Evolutionary conservation across 2,797 vertebrate genomes (phyloP).

Genomic region (Chiloscyllium punctatum): DNA sequence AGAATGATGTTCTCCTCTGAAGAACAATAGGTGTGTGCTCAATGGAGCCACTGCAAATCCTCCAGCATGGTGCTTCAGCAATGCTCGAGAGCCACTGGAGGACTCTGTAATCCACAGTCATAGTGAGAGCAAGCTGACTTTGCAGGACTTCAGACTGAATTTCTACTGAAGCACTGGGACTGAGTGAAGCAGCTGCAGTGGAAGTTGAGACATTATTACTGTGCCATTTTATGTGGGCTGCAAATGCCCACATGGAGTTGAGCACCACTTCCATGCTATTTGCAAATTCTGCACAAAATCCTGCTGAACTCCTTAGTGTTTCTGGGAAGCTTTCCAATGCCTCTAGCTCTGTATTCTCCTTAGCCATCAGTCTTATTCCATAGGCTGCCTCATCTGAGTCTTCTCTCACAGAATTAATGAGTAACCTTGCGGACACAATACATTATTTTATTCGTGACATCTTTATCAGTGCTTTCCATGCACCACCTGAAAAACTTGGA

Average conservation of each 20-base stretch:
- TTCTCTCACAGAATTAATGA: too few relatives aligned
- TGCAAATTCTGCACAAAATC: not conserved
- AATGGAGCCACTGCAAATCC: not conserved
- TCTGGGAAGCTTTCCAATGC: too few relatives aligned
- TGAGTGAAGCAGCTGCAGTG: not conserved
- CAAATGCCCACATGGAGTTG: not conserved
- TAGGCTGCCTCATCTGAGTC: too few relatives aligned
- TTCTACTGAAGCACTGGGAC: not conserved
- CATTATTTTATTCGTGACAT: too few relatives aligned
- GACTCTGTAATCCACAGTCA: not conserved
- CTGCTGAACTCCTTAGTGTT: too few relatives aligned
- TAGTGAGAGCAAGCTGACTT: not conserved
- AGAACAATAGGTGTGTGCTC: not conserved
- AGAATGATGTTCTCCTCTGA: not conserved
- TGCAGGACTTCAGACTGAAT: not conserved
- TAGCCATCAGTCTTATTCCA: too few relatives aligned
- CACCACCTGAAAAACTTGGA: too few relatives aligned
- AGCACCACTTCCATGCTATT: not conserved
- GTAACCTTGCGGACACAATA: too few relatives aligned
- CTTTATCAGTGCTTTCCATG: too few relatives aligned
- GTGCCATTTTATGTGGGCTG: too few relatives aligned
- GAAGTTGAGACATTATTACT: not conserved
- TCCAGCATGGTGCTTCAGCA: not conserved
- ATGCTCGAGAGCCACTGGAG: not conserved
- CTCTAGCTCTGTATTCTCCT: too few relatives aligned